Conservation (phyloP, 2,888 invertebrate species). For the Dryocosmus kuriphilus region DNA sequence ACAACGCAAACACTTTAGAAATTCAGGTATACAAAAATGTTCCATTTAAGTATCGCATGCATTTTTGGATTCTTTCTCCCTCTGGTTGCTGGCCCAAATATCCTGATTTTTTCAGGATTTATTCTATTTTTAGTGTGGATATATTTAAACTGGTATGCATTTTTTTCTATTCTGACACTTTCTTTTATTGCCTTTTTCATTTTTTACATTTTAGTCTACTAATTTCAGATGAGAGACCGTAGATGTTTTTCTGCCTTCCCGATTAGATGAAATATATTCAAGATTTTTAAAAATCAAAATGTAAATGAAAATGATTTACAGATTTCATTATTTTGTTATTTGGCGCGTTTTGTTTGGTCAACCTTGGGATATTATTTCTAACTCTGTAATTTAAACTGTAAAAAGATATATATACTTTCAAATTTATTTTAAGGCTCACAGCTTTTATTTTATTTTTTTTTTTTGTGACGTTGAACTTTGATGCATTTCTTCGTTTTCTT, state of each 20-base stretch:
- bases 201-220: neutral
- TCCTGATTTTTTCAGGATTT: neutral
- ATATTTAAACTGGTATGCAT: neutral
- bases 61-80: slow-evolving; percentile 44
- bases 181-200: neutral
- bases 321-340: no score
- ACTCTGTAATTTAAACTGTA: no score
- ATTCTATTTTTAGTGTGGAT: neutral
- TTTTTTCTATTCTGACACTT: neutral
- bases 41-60: slow-evolving; percentile 45
- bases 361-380: no score
- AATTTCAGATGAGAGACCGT: neutral
- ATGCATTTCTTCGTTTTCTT: no score
- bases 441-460: no score
- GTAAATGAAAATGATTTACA: no score
- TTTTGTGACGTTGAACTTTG: no score
- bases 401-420: no score
- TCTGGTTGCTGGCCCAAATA: neutral
- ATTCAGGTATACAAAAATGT: slow-evolving; percentile 69
- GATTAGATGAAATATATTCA: neutral
- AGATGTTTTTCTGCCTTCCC: neutral
- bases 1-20: slow-evolving; percentile 68
- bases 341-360: no score
- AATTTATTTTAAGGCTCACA: no score
- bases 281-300: no score